Percentiles rank a stretch among this genome's conserved stretches.
Conservation (phyloP, 2,113 vertebrate species). For the Budorcas taxicolor region DNA sequence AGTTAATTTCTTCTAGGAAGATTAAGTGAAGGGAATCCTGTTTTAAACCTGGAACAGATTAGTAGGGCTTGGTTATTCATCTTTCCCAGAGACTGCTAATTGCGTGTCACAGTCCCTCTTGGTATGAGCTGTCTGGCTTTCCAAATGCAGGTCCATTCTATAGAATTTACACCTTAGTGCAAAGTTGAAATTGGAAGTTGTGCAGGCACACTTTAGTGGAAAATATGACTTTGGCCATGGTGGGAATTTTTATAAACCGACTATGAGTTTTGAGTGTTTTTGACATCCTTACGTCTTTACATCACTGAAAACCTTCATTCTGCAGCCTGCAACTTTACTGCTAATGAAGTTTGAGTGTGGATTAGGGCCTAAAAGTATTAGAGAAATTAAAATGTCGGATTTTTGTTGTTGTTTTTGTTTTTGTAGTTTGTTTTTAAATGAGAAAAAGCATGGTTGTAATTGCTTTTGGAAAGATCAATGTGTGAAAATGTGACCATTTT, state of each 20-base stretch:
- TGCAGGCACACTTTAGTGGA: constrained; percentile 57
- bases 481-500: constrained; percentile 9
- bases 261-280: constrained; percentile 65
- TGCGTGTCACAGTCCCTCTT: neutral
- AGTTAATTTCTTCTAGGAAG: constrained; percentile 72
- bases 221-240: constrained; percentile 62
- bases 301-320: constrained; percentile 55
- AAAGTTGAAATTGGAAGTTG: constrained; percentile 68
- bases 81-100: constrained; percentile 40
- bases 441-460: constrained; percentile 28
- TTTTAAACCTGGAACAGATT: constrained; percentile 68
- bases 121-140: constrained; percentile 53
- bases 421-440: constrained; percentile 47
- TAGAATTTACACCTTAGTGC: constrained; percentile 53
- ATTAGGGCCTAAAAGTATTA: neutral
- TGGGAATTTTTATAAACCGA: constrained; percentile 58
- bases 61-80: constrained; percentile 40
- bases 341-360: constrained; percentile 51
- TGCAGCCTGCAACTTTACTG: constrained; percentile 64
- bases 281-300: constrained; percentile 38
- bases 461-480: constrained; percentile 45
- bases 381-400: neutral
- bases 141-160: constrained; percentile 50
- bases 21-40: constrained; percentile 66
- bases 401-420: neutral